phyloP scores from a whole-genome alignment of 2,888 invertebrate genomes.

The Actias luna region DNA sequence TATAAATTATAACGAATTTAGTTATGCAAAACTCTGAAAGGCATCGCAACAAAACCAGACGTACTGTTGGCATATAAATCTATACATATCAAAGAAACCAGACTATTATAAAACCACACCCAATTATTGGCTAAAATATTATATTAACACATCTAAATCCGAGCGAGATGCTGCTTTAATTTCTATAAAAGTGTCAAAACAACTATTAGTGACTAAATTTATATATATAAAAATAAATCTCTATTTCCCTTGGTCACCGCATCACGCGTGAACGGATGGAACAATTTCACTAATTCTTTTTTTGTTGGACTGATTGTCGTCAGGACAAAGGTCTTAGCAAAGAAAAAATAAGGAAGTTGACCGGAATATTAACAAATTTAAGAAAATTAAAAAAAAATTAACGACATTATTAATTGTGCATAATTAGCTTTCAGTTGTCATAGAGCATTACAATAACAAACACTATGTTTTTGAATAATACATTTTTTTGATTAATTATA shows the following conservation, averaged over 20 bases:
- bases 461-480: too few species aligned
- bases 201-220: background rate
- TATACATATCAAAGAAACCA: background rate
- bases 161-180: background rate
- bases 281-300: too few species aligned
- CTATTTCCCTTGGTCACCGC: background rate
- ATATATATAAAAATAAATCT: background rate
- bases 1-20: background rate
- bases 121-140: conserved; percentile 19
- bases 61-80: background rate
- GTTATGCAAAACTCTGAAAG: conserved; percentile 8
- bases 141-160: background rate
- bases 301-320: too few species aligned
- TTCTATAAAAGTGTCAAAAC: background rate
- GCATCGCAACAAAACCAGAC: conserved; percentile 11
- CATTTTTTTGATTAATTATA: too few species aligned
- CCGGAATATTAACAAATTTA: too few species aligned
- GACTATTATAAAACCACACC: conserved; percentile 7
- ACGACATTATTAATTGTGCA: too few species aligned
- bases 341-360: too few species aligned
- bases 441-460: too few species aligned
- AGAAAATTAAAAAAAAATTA: too few species aligned
- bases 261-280: too few species aligned
- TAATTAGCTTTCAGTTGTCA: too few species aligned
- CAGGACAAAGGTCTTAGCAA: too few species aligned